A percentile compares a stretch with the other conserved stretches of the same genome.
Conservation (phyloP, 2,113 vertebrate species). For the Zosterops hypoxanthus region DNA sequence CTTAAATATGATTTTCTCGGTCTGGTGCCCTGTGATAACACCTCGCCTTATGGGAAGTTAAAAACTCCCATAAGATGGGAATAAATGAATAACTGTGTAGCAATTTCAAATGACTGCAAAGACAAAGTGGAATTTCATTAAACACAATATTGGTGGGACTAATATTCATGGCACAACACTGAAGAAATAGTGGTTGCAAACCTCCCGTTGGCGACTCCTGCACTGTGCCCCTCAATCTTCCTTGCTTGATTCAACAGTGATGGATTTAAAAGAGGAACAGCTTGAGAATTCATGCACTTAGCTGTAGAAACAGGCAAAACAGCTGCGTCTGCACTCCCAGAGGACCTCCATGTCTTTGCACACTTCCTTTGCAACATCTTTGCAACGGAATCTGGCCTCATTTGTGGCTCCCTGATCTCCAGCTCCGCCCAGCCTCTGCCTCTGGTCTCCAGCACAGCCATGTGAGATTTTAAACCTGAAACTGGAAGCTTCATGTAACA, state of each 20-base stretch:
- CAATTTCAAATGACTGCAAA: background rate
- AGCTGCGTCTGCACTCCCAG: background rate
- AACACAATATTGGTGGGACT: background rate
- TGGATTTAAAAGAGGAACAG: background rate
- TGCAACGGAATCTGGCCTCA: background rate
- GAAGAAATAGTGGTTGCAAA: background rate
- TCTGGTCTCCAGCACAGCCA: background rate
- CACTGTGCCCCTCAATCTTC: background rate
- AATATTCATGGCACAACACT: background rate
- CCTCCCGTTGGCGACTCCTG: background rate
- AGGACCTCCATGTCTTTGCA: background rate
- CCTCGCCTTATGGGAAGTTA: background rate
- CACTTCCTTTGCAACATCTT: background rate
- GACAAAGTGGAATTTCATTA: background rate
- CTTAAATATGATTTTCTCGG: background rate
- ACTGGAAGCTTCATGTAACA: background rate
- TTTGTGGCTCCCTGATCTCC: background rate
- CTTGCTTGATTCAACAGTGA: background rate
- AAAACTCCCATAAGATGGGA: background rate
- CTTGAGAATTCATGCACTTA: background rate
- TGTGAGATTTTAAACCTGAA: background rate
- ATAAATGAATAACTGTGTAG: background rate
- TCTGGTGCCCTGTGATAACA: background rate
- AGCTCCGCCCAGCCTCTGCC: background rate
- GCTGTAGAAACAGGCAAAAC: background rate